Evolutionary conservation across 2,888 invertebrate genomes (phyloP).

Genomic region (Villa cingulata): DNA sequence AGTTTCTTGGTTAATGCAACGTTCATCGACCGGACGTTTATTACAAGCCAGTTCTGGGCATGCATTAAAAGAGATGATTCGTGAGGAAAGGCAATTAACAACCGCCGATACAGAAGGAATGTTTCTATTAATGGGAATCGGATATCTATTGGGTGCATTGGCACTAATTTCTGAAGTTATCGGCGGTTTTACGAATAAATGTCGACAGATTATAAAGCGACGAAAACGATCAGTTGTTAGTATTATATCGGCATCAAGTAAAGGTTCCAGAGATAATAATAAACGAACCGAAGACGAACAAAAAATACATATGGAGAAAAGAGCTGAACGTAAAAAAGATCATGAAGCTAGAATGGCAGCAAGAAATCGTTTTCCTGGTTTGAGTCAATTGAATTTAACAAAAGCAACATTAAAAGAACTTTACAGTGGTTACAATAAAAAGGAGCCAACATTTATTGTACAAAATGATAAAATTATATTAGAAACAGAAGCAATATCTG

Average conservation of each 20-base stretch:
- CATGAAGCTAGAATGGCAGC: slow-evolving; percentile 9
- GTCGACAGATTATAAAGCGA: slow-evolving; percentile 32
- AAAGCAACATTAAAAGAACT: slow-evolving; percentile 28
- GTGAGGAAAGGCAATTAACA: slow-evolving; percentile 59
- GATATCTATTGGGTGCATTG: slow-evolving; percentile 49
- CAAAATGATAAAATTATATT: slow-evolving; percentile 17
- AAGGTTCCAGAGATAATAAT: slow-evolving; percentile 15
- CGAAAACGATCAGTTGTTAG: slow-evolving; percentile 21
- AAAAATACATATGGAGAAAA: slow-evolving; percentile 18
- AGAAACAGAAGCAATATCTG: slow-evolving; percentile 15
- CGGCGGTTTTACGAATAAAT: slow-evolving; percentile 51
- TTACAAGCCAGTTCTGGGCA: slow-evolving; percentile 44
- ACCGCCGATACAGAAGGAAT: slow-evolving; percentile 71
- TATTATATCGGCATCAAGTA: slow-evolving; percentile 21
- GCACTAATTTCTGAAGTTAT: slow-evolving; percentile 56
- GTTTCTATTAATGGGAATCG: slow-evolving; percentile 59
- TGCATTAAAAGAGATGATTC: slow-evolving; percentile 34
- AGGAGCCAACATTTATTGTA: slow-evolving; percentile 18
- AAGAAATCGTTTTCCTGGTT: slow-evolving; percentile 22
- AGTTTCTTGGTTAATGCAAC: slow-evolving; percentile 57
- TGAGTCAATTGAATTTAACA: slow-evolving; percentile 28
- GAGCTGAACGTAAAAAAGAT: slow-evolving; percentile 17
- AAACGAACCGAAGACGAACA: slow-evolving; percentile 13
- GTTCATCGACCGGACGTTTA: slow-evolving; percentile 45
- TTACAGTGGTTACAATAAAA: slow-evolving; percentile 21